Percentiles rank a stretch among this genome's conserved stretches.
Evolutionary conservation across 2,888 invertebrate species (phyloP).

Genomic region (Eulithis prunata): DNA sequence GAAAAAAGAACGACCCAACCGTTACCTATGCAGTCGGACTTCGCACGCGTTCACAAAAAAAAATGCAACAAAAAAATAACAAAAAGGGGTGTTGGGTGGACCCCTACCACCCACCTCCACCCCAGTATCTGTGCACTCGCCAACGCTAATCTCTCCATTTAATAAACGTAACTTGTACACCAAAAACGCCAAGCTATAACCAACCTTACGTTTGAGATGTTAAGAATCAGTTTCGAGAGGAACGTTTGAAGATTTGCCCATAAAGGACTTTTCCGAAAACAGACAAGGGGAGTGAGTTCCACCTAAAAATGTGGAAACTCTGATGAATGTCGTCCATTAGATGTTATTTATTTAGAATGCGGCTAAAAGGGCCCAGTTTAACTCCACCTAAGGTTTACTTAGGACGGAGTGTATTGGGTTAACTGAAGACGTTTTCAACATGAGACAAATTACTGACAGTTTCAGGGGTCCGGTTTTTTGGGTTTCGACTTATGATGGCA

Average conservation of each 20-base stretch:
- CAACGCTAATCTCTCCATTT: constrained; percentile 76
- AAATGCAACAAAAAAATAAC: constrained; percentile 77
- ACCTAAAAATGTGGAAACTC: constrained; percentile 84
- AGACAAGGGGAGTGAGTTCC: constrained; percentile 78
- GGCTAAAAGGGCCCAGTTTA: constrained; percentile 82
- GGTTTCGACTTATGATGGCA: constrained; percentile 73
- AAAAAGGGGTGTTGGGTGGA: constrained; percentile 73
- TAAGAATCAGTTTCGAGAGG: constrained; percentile 44
- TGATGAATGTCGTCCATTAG: constrained; percentile 85
- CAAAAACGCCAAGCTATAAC: constrained; percentile 41
- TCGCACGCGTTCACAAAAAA: constrained; percentile 72
- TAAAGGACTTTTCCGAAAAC: constrained; percentile 67
- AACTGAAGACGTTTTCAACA: constrained; percentile 77
- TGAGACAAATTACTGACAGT: constrained; percentile 75
- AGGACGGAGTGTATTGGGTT: constrained; percentile 82
- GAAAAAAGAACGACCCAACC: constrained; percentile 27
- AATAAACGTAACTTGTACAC: constrained; percentile 72
- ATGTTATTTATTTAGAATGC: constrained; percentile 85
- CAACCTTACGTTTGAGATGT: constrained; percentile 44
- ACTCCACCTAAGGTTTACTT: constrained; percentile 82
- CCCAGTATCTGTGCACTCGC: constrained; percentile 80
- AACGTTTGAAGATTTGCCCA: constrained; percentile 53
- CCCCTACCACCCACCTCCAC: constrained; percentile 61
- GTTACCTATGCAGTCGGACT: constrained; percentile 62
- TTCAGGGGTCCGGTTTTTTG: constrained; percentile 80